Evolutionary conservation across 1,140 invertebrate species (phyloP).

Genomic region (Proales similis): DNA sequence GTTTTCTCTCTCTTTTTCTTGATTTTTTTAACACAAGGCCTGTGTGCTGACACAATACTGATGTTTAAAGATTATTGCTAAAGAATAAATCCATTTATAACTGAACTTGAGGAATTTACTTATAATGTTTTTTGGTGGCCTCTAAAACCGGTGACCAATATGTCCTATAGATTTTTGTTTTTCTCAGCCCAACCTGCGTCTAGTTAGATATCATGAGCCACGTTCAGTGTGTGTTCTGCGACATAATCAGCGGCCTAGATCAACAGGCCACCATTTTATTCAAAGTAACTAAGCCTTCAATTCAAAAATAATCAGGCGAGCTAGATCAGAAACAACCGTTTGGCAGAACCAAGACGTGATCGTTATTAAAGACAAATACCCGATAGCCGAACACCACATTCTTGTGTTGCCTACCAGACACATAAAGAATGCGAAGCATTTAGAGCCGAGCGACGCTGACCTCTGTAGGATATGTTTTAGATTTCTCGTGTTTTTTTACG

Average conservation of each 20-base stretch:
- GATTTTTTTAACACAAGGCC: too few species aligned
- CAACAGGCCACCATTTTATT: slow-evolving; percentile 1
- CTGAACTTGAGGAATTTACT: too few species aligned
- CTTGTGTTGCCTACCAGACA: slow-evolving; percentile 9
- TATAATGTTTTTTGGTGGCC: too few species aligned
- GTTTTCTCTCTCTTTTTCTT: too few species aligned
- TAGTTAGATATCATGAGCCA: slow-evolving; percentile 22
- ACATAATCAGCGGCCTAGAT: slow-evolving; percentile 3
- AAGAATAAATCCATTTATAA: too few species aligned
- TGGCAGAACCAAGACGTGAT: slow-evolving; percentile 27
- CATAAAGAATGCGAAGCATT: slow-evolving; percentile 18
- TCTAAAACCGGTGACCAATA: too few species aligned
- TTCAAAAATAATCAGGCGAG: too few species aligned
- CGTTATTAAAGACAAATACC: slow-evolving; percentile 36
- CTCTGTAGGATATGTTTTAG: neutral
- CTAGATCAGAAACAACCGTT: too few species aligned
- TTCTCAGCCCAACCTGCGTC: too few species aligned
- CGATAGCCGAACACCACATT: slow-evolving; percentile 5
- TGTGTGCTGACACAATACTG: too few species aligned
- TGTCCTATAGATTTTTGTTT: too few species aligned
- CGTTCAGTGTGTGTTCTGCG: slow-evolving; percentile 19
- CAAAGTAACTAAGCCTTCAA: neutral
- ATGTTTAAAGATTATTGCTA: too few species aligned
- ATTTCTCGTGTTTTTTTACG: neutral
- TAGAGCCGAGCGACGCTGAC: neutral